These are phyloP conservation scores for Sarcoramphus papa DNA, from an alignment of 2,797 vertebrate species.

Conservation along the genomic window DNA sequence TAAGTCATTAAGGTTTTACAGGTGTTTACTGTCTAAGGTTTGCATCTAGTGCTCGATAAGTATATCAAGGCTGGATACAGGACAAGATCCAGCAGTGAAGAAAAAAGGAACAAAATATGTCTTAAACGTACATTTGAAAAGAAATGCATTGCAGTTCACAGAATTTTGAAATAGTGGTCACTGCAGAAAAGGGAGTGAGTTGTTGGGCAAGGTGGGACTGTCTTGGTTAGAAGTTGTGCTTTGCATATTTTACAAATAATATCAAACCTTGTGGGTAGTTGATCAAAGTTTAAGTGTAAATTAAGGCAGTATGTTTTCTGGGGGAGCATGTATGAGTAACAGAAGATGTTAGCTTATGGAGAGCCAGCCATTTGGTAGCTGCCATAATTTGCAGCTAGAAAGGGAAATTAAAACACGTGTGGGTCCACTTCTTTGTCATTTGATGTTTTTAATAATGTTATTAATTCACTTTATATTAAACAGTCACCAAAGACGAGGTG, in stretches of 20 bases:
- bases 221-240: fast-evolving
- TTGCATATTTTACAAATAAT: background rate
- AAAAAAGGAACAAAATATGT: background rate
- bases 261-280: background rate
- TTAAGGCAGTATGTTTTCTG: background rate
- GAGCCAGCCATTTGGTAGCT: background rate
- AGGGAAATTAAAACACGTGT: background rate
- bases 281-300: background rate
- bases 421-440: background rate
- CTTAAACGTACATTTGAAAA: background rate
- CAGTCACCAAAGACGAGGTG: background rate
- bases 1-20: background rate
- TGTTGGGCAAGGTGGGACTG: background rate
- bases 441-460: background rate
- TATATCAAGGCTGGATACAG: background rate
- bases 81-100: background rate
- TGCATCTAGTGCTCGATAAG: background rate
- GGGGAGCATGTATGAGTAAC: background rate
- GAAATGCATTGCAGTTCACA: background rate
- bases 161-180: background rate
- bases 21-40: background rate
- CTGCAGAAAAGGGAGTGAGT: background rate
- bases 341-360: background rate
- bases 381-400: background rate
- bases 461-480: background rate